A percentile compares a stretch with the other conserved stretches of the same genome.
Conservation (phyloP, 1,140 invertebrate genomes). For the Campoletis sonorensis region DNA sequence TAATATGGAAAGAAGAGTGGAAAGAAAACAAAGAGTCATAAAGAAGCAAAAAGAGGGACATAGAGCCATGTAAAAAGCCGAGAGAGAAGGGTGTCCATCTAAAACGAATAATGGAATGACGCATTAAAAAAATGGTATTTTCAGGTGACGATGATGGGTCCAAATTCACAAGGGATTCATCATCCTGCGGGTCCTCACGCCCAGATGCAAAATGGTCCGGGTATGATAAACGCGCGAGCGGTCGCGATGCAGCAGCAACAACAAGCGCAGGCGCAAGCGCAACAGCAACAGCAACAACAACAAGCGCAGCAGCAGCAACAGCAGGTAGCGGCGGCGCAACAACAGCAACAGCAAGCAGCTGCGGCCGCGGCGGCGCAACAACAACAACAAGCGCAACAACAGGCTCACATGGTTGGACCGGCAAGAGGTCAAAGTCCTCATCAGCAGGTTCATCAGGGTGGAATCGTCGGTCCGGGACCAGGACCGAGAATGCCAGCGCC, state of each 20-base stretch:
- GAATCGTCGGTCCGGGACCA: slow-evolving; percentile 72
- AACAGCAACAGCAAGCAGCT: slow-evolving; percentile 54
- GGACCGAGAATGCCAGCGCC: slow-evolving; percentile 78
- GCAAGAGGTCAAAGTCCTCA: slow-evolving; percentile 73
- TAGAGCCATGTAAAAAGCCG: too few relatives aligned
- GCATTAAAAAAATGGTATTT: neutral
- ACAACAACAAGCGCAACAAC: slow-evolving; percentile 70
- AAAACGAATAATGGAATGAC: too few relatives aligned
- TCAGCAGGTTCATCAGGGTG: slow-evolving; percentile 72
- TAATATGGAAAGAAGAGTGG: too few relatives aligned
- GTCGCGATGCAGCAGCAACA: slow-evolving; percentile 78
- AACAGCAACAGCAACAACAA: slow-evolving; percentile 43
- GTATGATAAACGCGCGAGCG: slow-evolving; percentile 78
- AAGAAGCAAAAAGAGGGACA: too few relatives aligned
- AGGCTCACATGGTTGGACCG: slow-evolving; percentile 75
- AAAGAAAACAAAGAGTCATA: too few relatives aligned
- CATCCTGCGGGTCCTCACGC: slow-evolving; percentile 72
- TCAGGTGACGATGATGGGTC: slow-evolving; percentile 74
- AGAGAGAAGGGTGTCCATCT: too few relatives aligned
- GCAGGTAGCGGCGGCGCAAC: slow-evolving; percentile 39
- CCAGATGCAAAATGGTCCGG: slow-evolving; percentile 83
- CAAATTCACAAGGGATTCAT: slow-evolving; percentile 73
- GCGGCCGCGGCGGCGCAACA: slow-evolving; percentile 14
- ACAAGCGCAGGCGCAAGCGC: slow-evolving; percentile 60
- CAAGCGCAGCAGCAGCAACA: slow-evolving; percentile 57